Conservation (phyloP, 2,888 invertebrate species). For the Strigamia maritima region DNA sequence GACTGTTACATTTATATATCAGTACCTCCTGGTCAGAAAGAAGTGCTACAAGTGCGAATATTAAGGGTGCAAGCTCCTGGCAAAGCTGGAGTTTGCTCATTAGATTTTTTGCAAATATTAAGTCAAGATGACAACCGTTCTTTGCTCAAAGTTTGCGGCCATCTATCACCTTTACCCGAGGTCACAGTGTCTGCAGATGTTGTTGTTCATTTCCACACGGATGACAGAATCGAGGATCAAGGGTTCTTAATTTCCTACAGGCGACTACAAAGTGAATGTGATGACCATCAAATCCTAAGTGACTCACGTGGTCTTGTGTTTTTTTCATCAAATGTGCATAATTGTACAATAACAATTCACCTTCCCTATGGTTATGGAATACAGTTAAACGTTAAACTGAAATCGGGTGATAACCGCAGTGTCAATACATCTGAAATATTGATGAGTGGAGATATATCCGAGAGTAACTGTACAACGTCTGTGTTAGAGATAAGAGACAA, state of each 20-base stretch:
- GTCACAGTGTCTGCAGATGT: background rate
- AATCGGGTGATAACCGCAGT: too few relatives aligned
- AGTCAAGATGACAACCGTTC: background rate
- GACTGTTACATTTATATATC: constrained; percentile 35
- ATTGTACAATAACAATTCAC: constrained; percentile 37
- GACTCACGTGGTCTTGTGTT: background rate
- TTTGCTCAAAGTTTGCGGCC: background rate
- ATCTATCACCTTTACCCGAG: background rate
- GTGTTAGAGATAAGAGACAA: background rate
- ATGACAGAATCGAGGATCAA: background rate
- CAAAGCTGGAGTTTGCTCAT: background rate
- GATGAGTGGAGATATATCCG: background rate
- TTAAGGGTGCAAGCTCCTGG: background rate
- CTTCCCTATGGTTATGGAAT: constrained; percentile 39
- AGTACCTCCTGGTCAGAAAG: background rate
- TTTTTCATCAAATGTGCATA: background rate
- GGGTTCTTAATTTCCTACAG: background rate
- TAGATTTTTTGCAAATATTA: background rate
- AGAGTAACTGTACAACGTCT: background rate
- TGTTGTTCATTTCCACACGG: background rate
- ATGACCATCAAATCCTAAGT: background rate
- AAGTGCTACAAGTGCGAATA: background rate
- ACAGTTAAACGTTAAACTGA: background rate
- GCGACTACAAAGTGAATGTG: background rate
- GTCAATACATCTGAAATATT: background rate